Percentiles rank a stretch among this genome's conserved stretches.
phyloP scores from a whole-genome alignment of 2,113 vertebrate species.

The Naja naja region DNA sequence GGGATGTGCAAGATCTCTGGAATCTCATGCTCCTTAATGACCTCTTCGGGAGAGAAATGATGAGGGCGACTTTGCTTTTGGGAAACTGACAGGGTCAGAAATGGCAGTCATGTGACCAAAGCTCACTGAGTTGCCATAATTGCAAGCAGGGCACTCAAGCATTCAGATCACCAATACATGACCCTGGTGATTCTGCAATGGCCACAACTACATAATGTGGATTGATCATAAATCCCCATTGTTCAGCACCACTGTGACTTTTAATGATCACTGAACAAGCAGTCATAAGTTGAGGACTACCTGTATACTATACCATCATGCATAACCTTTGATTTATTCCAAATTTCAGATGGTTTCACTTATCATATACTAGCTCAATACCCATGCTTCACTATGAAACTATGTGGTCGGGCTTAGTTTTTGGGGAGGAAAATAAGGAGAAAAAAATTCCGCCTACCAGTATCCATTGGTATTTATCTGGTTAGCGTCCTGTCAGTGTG shows the following conservation, averaged over 20 bases:
- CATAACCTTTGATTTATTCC: background rate
- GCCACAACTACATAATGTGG: background rate
- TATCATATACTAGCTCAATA: background rate
- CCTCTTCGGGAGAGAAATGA: background rate
- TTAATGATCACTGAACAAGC: background rate
- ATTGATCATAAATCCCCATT: background rate
- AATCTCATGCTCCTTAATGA: background rate
- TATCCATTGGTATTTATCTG: too few relatives aligned
- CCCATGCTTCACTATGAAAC: too few relatives aligned
- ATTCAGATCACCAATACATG: background rate
- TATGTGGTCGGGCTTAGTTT: too few relatives aligned
- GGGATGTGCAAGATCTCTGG: background rate
- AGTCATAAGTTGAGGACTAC: background rate
- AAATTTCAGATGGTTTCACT: background rate
- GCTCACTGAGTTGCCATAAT: background rate
- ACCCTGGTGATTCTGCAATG: background rate
- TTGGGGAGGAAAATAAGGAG: too few relatives aligned
- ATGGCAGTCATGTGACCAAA: background rate
- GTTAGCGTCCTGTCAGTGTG: too few relatives aligned
- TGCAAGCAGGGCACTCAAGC: background rate
- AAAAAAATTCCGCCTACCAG: too few relatives aligned
- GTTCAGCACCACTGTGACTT: background rate
- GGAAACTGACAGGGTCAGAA: background rate
- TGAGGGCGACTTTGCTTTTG: background rate
- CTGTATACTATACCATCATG: background rate